Conservation (phyloP, 2,113 vertebrate species). For the Sciurus niger region DNA sequence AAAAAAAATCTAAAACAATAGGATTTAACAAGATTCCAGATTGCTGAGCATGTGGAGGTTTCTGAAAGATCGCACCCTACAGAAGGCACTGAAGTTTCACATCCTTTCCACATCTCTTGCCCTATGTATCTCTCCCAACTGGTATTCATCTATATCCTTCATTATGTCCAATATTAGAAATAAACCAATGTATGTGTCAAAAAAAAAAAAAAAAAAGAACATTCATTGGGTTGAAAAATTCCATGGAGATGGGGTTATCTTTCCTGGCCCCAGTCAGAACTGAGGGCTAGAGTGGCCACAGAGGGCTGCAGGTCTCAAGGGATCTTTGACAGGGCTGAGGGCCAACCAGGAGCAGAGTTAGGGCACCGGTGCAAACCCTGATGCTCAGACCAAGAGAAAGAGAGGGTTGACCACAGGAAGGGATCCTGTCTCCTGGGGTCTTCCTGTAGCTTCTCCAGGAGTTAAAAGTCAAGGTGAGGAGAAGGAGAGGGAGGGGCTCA, state of each 20-base stretch:
- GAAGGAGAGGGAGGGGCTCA: background rate
- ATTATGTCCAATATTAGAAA: background rate
- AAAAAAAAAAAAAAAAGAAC: background rate
- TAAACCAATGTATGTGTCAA: background rate
- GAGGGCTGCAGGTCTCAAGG: conserved; percentile 71
- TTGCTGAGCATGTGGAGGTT: background rate
- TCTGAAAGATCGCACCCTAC: too few relatives aligned
- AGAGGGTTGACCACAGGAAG: background rate
- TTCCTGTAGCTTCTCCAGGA: background rate
- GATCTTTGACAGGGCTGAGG: too few relatives aligned
- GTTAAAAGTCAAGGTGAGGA: background rate
- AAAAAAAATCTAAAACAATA: background rate
- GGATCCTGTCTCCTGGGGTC: background rate
- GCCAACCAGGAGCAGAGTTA: background rate
- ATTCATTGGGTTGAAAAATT: conserved; percentile 74
- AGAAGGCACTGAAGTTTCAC: background rate
- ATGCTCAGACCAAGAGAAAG: background rate
- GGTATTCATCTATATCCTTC: background rate
- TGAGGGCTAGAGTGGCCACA: conserved; percentile 48
- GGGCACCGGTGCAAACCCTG: background rate
- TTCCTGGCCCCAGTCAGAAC: background rate
- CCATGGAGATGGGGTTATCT: conserved; percentile 38
- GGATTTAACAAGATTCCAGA: background rate
- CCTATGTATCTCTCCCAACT: background rate
- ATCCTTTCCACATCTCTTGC: background rate